Conservation (phyloP, 2,888 invertebrate species). For the Phengaris arion region DNA sequence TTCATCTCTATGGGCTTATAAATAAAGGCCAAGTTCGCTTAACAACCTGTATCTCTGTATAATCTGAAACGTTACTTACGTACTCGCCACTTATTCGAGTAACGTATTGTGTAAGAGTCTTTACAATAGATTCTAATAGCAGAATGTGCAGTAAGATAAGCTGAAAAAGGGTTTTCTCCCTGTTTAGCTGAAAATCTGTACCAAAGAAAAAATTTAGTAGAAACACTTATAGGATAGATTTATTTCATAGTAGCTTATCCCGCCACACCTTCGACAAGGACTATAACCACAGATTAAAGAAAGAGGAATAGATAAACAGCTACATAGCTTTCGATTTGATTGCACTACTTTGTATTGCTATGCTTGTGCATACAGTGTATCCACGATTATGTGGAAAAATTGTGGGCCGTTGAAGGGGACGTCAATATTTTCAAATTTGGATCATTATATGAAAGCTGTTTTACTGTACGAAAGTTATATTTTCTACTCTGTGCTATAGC, state of each 20-base stretch:
- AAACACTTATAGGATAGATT: not conserved
- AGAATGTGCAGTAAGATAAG: constrained; percentile 23
- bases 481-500: no score
- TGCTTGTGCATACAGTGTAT: no score
- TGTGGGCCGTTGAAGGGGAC: no score
- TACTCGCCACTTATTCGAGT: no score
- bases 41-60: constrained; percentile 35
- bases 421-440: no score
- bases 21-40: constrained; percentile 16
- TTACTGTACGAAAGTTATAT: no score
- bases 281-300: no score
- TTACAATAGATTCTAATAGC: constrained; percentile 36
- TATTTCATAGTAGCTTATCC: not conserved
- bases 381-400: no score
- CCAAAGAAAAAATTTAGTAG: not conserved
- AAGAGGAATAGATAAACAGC: no score
- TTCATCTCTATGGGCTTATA: not conserved
- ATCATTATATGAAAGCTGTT: no score
- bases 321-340: no score
- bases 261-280: not conserved
- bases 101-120: constrained; percentile 37
- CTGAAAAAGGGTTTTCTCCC: not conserved
- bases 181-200: constrained; percentile 7
- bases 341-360: no score
- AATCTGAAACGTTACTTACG: constrained; percentile 40